Evolutionary conservation across 1,140 invertebrate species (phyloP).

Genomic region (Cyphomyrmex costatus): DNA sequence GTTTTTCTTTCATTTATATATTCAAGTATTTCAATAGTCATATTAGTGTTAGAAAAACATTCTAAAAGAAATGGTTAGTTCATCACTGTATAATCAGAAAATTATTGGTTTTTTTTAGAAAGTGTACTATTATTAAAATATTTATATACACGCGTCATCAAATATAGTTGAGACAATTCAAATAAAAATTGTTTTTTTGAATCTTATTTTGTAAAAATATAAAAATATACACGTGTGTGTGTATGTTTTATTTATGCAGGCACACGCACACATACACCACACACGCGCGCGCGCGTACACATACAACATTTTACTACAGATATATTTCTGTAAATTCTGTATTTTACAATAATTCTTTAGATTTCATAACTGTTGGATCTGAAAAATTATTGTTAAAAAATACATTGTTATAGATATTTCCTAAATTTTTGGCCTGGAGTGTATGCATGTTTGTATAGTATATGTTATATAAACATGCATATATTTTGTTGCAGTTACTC

Average conservation of each 20-base stretch:
- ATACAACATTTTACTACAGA: too few relatives aligned
- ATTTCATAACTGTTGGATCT: too few relatives aligned
- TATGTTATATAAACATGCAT: too few relatives aligned
- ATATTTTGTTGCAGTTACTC: too few relatives aligned
- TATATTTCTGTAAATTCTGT: too few relatives aligned
- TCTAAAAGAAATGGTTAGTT: neutral
- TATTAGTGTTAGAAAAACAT: neutral
- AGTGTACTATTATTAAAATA: neutral
- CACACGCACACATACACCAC: too few relatives aligned
- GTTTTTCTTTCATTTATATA: slow-evolving; percentile 5
- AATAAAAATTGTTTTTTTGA: neutral
- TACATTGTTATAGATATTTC: too few relatives aligned
- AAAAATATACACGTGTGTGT: neutral
- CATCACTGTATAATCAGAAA: neutral
- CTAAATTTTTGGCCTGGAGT: too few relatives aligned
- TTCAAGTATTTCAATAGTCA: neutral
- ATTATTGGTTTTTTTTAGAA: neutral
- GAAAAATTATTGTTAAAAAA: too few relatives aligned
- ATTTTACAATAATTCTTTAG: too few relatives aligned
- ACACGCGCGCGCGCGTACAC: too few relatives aligned
- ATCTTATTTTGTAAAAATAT: neutral
- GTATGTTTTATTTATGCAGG: neutral
- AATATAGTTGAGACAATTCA: neutral
- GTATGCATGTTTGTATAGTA: too few relatives aligned
- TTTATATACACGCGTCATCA: neutral